Evolutionary conservation across 2,797 vertebrate species (phyloP).

Genomic region (Squalus acanthias): DNA sequence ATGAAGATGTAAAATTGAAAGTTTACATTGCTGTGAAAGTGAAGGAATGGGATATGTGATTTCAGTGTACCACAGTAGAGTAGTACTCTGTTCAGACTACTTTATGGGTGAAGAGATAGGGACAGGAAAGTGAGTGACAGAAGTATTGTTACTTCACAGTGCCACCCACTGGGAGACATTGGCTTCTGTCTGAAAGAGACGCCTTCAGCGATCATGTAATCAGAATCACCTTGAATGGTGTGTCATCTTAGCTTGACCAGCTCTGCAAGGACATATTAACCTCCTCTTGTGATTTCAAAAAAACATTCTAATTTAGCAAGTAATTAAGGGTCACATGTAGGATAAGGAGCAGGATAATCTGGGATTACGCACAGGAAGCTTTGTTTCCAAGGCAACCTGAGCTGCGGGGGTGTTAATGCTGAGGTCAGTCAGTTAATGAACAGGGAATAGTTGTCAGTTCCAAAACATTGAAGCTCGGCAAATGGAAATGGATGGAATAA

Average conservation of each 20-base stretch:
- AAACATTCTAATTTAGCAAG: conserved; percentile 76
- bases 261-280: conserved; percentile 73
- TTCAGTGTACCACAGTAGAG: neutral
- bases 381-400: conserved; percentile 70
- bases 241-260: conserved; percentile 74
- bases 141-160: conserved; percentile 60
- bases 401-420: conserved; percentile 56
- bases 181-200: conserved; percentile 63
- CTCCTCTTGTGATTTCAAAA: conserved; percentile 71
- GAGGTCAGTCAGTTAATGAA: conserved; percentile 68
- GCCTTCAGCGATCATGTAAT: conserved; percentile 72
- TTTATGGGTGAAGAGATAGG: conserved; percentile 58
- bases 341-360: conserved; percentile 72
- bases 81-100: conserved; percentile 44
- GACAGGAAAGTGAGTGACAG: conserved; percentile 64
- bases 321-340: conserved; percentile 79
- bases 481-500: conserved; percentile 49
- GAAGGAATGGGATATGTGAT: neutral
- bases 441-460: conserved; percentile 62
- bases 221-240: conserved; percentile 67
- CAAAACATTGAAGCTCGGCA: conserved; percentile 51
- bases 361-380: conserved; percentile 73
- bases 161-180: conserved; percentile 70
- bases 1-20: neutral
- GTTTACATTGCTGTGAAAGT: neutral